These are phyloP conservation scores for Gymnosoma rotundatum DNA, from an alignment of 2,888 invertebrate genomes.

Conservation along the genomic window DNA sequence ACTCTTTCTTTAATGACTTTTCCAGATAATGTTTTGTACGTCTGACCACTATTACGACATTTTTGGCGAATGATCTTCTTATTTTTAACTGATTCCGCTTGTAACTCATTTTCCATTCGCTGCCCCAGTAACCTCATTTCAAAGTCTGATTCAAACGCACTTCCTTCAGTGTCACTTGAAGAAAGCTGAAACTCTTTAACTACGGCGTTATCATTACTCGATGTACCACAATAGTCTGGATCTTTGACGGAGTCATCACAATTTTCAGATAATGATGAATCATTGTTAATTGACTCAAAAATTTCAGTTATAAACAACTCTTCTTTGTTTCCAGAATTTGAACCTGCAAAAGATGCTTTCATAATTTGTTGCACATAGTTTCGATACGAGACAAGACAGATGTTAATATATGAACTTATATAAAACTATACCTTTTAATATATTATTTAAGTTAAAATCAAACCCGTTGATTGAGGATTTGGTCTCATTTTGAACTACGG, in stretches of 20 bases:
- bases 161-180: constrained; percentile 46
- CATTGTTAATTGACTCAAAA: too few relatives aligned
- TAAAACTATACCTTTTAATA: constrained; percentile 41
- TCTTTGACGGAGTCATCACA: constrained; percentile 52
- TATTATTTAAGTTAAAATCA: constrained; percentile 37
- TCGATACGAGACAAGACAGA: constrained; percentile 39
- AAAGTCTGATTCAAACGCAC: constrained; percentile 46
- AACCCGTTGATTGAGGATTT: constrained; percentile 42
- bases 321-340: constrained; percentile 44
- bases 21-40: constrained; percentile 34
- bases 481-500: constrained; percentile 45
- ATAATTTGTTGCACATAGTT: constrained; percentile 48
- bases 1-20: constrained; percentile 38
- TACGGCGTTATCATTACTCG: constrained; percentile 49
- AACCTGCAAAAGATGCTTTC: constrained; percentile 41
- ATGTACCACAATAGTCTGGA: constrained; percentile 48
- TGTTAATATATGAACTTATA: constrained; percentile 46
- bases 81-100: constrained; percentile 32
- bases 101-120: constrained; percentile 55
- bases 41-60: constrained; percentile 50
- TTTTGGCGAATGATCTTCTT: too few relatives aligned
- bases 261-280: constrained; percentile 51
- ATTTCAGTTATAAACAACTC: constrained; percentile 44
- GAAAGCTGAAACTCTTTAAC: constrained; percentile 41
- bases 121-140: constrained; percentile 46